Evolutionary conservation across 2,797 vertebrate species (phyloP), one percentile per base, ranked within the genome.

Genomic region (Passerculus sandwichensis): DNA sequence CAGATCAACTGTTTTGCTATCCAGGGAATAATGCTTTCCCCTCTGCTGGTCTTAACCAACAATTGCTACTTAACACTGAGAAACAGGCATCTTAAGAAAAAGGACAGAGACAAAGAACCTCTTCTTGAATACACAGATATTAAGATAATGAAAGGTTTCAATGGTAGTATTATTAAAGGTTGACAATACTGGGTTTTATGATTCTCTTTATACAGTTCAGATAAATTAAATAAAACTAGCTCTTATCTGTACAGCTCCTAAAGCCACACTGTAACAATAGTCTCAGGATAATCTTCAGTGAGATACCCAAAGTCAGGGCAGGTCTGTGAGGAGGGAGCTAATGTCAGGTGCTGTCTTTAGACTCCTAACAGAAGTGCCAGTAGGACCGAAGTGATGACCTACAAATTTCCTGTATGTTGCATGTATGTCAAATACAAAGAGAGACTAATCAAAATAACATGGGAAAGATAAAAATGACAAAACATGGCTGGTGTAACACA

Each of bases 141-240:
- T 88, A 97, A 95, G 95, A 96, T 97, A 96, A 97, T 93, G 92
- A 94, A 95, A 94, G 84, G 91, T 96, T 94, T 96, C 96, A 96
- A 62, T 85, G 93, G 87, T 13, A 19, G 90, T 80, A 87, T 95
- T 95, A 95, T 94, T 96, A 71, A 88, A 94, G 95, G 91, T 85
- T 93, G 94, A 91, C 93, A 95, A 93, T 90, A 86, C 85, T 59
- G 36, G 16, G 56, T n/a, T 91, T 96, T 51, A 32, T 88, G 69
- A 94, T 94, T 94, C 89, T 89, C 89, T 93, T 95, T 90, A 89
- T 78, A 79, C 47, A 81, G 94, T 94, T 93, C 94, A 93, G 91
- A 93, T 96, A 95, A 94, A 96, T 95, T 93, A 96, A 96, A 97
- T 93, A 92, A 95, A 96, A 94, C 87, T 57, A 90, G 74, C 93